phyloP scores from a whole-genome alignment of 2,888 invertebrate genomes.

The Lasioglossum figueresi region DNA sequence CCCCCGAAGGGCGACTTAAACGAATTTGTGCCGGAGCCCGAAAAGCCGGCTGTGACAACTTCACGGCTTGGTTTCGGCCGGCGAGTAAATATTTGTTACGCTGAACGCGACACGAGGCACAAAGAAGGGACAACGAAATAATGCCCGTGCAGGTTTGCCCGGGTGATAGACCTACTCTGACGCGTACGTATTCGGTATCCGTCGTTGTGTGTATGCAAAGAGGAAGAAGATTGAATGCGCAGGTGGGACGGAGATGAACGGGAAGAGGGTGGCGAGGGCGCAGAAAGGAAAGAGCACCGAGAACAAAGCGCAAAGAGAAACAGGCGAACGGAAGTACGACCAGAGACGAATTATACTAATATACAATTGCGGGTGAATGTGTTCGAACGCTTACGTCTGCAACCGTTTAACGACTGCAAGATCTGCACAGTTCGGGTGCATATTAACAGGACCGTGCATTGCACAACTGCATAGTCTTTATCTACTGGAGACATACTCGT shows the following conservation, averaged over 20 bases:
- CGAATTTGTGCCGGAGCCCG: slow-evolving; percentile 33
- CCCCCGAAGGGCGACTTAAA: slow-evolving; percentile 23
- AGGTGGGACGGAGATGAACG: neutral
- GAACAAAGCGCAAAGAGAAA: neutral
- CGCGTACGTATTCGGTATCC: neutral
- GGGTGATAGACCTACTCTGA: neutral
- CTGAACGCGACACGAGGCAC: slow-evolving; percentile 24
- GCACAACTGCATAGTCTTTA: neutral
- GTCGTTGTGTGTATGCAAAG: neutral
- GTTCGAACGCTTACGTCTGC: slow-evolving; percentile 1
- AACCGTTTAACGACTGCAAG: neutral
- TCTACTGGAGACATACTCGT: no score
- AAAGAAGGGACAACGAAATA: slow-evolving; percentile 23
- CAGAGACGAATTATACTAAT: neutral
- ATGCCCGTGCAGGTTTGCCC: neutral
- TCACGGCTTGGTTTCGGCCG: slow-evolving; percentile 24
- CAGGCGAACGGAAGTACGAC: slow-evolving; percentile 1
- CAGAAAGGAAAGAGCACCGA: neutral
- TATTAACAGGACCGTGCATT: neutral
- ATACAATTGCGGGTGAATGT: neutral
- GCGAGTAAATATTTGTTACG: slow-evolving; percentile 53
- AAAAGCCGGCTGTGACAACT: slow-evolving; percentile 55
- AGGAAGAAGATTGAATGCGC: neutral
- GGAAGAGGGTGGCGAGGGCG: neutral
- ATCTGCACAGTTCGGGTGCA: neutral